Percentiles rank a stretch among this genome's conserved stretches.
phyloP scores from a whole-genome alignment of 2,113 vertebrate genomes.

The Oryctolagus cuniculus region mOryCun1.1 NC_091435.1:56569001-56569500 shows the following conservation, averaged over 20 bases:
- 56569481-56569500: not conserved
- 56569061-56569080: not conserved
- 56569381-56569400: not conserved
- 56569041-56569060: not conserved
- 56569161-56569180: not conserved
- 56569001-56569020: not conserved
- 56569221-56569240: not conserved
- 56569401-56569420: not conserved
- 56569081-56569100: not conserved
- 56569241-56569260: not conserved
- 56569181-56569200: not conserved
- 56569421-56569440: not conserved
- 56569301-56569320: not conserved
- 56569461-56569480: not conserved
- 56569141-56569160: not conserved
- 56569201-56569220: not conserved
- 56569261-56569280: conserved; percentile 43
- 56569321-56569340: not conserved
- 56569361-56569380: not conserved
- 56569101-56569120: not conserved
- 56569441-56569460: not conserved
- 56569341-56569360: not conserved
- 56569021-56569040: not conserved
- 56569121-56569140: not conserved
- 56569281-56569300: conserved; percentile 1